These are phyloP conservation scores for Rhinopomastus cyanomelas DNA, from an alignment of 2,113 vertebrate species.

Conservation along the genomic window DNA sequence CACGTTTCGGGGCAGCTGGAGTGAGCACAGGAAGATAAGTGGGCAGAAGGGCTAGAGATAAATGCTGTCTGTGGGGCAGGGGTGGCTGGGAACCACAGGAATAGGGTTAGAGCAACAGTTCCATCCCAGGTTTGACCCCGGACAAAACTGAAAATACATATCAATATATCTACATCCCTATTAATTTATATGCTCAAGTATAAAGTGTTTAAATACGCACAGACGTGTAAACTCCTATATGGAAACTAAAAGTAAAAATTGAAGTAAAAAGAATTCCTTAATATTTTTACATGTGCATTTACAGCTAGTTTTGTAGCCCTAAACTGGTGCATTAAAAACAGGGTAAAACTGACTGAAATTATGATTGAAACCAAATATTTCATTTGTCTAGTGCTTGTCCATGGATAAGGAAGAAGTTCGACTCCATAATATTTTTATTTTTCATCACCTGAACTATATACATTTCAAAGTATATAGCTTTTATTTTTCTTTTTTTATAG, in stretches of 20 bases:
- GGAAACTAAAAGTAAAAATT: background rate
- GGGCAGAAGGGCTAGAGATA: slow-evolving; percentile 17
- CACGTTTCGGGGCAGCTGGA: background rate
- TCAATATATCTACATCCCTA: no score
- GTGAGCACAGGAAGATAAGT: slow-evolving; percentile 25
- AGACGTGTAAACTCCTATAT: rapidly evolving
- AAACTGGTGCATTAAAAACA: background rate
- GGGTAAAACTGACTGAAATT: background rate
- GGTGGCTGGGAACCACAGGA: background rate
- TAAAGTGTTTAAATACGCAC: rapidly evolving
- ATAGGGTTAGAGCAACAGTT: background rate
- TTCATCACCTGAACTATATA: background rate
- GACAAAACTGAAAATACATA: background rate
- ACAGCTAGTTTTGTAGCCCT: background rate
- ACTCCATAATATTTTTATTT: background rate
- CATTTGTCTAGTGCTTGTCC: background rate
- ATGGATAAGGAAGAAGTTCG: background rate
- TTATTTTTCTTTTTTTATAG: background rate
- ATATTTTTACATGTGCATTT: background rate
- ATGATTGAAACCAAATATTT: background rate
- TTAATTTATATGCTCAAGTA: rapidly evolving
- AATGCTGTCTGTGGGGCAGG: background rate
- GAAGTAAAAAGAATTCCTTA: background rate
- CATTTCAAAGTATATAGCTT: background rate
- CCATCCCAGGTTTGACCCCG: background rate